A percentile compares a stretch with the other conserved stretches of the same genome.
Evolutionary conservation across 2,113 vertebrate genomes (phyloP).

Genomic region (Varanus komodoensis): DNA sequence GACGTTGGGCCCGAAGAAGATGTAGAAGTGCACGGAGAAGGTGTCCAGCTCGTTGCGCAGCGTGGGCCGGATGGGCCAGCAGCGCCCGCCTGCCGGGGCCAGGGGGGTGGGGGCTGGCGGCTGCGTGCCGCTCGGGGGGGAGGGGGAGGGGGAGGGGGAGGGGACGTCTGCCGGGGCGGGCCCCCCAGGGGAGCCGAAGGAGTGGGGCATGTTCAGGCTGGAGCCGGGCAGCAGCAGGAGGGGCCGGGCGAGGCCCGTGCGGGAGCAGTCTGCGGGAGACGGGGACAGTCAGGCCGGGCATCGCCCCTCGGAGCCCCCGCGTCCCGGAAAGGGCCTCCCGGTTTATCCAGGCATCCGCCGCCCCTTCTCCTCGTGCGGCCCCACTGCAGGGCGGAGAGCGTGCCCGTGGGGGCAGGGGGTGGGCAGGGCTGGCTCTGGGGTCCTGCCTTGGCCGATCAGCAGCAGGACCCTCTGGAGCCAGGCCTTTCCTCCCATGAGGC

Average conservation of each 20-base stretch:
- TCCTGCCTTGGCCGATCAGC: too few species aligned
- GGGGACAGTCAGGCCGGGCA: background rate
- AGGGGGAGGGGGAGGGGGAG: slow-evolving; percentile 68
- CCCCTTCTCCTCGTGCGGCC: too few species aligned
- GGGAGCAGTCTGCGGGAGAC: slow-evolving; percentile 87
- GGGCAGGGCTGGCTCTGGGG: too few species aligned
- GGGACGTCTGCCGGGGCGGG: slow-evolving; percentile 82
- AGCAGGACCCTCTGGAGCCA: too few species aligned
- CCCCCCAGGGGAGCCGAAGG: slow-evolving; percentile 86
- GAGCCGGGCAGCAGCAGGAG: slow-evolving; percentile 78
- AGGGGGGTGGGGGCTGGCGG: background rate
- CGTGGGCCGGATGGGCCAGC: slow-evolving; percentile 94
- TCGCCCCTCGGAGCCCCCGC: too few species aligned
- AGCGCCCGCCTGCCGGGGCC: slow-evolving; percentile 65
- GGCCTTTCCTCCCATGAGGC: too few species aligned
- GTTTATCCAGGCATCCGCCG: too few species aligned
- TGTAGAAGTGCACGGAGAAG: slow-evolving; percentile 98
- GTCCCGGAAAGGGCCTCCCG: too few species aligned
- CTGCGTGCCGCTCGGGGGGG: slow-evolving; percentile 66
- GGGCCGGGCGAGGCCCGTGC: slow-evolving; percentile 82
- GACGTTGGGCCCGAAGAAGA: slow-evolving; percentile 97
- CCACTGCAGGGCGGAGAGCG: too few species aligned
- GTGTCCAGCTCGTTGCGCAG: slow-evolving; percentile 97
- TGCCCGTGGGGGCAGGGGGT: too few species aligned
- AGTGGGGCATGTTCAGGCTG: slow-evolving; percentile 97